A percentile compares a stretch with the other conserved stretches of the same genome.
These are phyloP conservation scores for Dermolepida albohirtum DNA, from an alignment of 2,888 invertebrate genomes.

Conservation along the genomic window DNA sequence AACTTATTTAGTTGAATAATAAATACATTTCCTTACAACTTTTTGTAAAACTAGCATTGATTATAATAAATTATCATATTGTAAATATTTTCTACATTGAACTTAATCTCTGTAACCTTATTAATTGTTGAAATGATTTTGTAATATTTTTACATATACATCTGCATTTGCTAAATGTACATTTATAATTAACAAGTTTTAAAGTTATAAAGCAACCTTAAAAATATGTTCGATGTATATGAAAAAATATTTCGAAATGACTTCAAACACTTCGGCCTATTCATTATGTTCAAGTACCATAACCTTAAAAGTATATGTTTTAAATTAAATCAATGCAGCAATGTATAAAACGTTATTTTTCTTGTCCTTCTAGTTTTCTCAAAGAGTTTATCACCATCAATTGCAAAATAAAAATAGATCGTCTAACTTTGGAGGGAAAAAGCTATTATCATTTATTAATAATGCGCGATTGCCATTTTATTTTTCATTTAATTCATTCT, in stretches of 20 bases:
- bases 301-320: too few relatives aligned
- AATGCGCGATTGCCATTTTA: neutral
- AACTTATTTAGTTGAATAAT: too few relatives aligned
- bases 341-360: too few relatives aligned
- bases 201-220: conserved; percentile 26
- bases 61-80: too few relatives aligned
- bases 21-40: too few relatives aligned
- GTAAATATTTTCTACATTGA: too few relatives aligned
- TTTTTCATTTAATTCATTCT: conserved; percentile 1
- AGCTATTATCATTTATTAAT: conserved; percentile 1
- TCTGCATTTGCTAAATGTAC: neutral
- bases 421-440: conserved; percentile 32
- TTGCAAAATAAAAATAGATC: conserved; percentile 10
- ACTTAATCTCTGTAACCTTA: neutral
- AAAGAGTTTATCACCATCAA: too few relatives aligned
- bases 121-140: neutral
- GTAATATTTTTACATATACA: conserved; percentile 4
- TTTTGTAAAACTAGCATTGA: too few relatives aligned
- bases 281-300: too few relatives aligned
- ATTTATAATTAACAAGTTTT: conserved; percentile 19
- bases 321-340: too few relatives aligned
- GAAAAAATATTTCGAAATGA: neutral
- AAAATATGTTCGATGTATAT: conserved; percentile 6
- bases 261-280: too few relatives aligned
- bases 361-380: too few relatives aligned